A percentile compares a stretch with the other conserved stretches of the same genome.
phyloP scores from a whole-genome alignment of 2,888 invertebrate genomes.

The Allophyes oxyacanthae region DNA sequence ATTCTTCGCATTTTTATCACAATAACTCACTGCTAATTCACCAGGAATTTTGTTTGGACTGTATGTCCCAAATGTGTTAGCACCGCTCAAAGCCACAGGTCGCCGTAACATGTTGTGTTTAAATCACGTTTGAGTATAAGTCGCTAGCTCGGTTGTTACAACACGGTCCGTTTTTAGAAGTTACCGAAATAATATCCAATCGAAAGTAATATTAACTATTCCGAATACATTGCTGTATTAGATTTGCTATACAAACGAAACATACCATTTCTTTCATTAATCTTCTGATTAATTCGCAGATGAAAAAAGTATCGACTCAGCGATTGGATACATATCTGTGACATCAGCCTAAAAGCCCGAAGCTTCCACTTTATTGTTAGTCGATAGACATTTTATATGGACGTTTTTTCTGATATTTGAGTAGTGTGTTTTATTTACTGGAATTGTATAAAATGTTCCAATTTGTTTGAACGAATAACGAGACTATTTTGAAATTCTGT shows the following conservation, averaged over 20 bases:
- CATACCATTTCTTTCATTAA: constrained; percentile 48
- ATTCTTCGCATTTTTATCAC: no score
- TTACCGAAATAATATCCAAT: not conserved
- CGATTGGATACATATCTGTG: constrained; percentile 51
- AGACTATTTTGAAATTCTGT: constrained; percentile 11
- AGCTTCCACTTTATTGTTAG: constrained; percentile 50
- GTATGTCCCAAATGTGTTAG: constrained; percentile 1
- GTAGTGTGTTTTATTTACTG: constrained; percentile 32
- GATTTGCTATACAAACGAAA: constrained; percentile 24
- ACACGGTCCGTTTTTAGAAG: not conserved
- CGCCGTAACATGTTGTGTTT: constrained; percentile 19
- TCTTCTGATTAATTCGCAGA: constrained; percentile 48
- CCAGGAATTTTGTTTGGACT: no score
- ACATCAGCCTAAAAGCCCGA: constrained; percentile 54
- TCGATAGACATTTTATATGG: constrained; percentile 41
- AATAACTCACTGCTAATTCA: no score
- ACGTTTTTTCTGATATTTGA: constrained; percentile 42
- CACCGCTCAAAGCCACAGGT: constrained; percentile 27
- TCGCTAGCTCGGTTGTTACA: constrained; percentile 5
- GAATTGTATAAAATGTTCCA: constrained; percentile 21
- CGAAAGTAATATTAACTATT: not conserved
- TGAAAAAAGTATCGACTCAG: constrained; percentile 52
- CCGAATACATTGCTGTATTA: constrained; percentile 7
- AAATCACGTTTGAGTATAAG: constrained; percentile 27
- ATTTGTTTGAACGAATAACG: constrained; percentile 20